Base-by-base conservation (phyloP, 2,113 vertebrate species). In the Pteruthius melanotis region DNA sequence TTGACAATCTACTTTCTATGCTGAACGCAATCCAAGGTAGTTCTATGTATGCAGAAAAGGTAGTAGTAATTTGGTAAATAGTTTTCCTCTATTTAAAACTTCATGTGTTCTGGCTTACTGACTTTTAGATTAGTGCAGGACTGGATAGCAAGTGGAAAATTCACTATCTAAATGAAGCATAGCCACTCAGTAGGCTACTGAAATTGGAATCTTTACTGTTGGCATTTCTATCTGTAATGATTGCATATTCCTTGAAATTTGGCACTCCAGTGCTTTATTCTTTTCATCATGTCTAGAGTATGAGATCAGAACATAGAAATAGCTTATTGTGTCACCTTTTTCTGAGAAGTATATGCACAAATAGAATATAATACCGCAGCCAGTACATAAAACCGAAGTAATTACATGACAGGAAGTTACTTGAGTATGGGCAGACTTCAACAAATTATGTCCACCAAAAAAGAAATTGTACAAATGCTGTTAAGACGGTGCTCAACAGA, bases 81-180 rank as follows among this genome's bases (percentile, higher is more conserved):
- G 68, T 90, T 97, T 95, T 95, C 86, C 95, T 94, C 81, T 92
- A 57, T 87, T 92, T 92, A 97, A 97, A 97, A 60, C 83, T 94
- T 95, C n/a, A 94, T 90, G 90, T 82, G 93, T 94, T 95, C 75
- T 92, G 94, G 77, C 60, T 97, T 83, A 68, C 54, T 93, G 88
- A 97, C 90, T 90, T 98, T 96, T 60, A 92, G 83, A 88, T 97
- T 97, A 96, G 94, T 42, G 53, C 37, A 96, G 69, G 71, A 78
- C 76, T 54, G 90, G 71, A 93, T 39, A 92, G 81, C 84, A 95
- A 97, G 94, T 79, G 96, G 87, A 97, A 98, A 97, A 93, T 95
- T 37, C 44, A n/a, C 81, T 92, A 90, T 71, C 84, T 97, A 97
- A 97, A 95, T 97, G 89, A 98, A 97, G 92, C 92, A 88, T 35